Evolutionary conservation across 2,888 invertebrate species (phyloP).

Genomic region (Isotomurus palustris): DNA sequence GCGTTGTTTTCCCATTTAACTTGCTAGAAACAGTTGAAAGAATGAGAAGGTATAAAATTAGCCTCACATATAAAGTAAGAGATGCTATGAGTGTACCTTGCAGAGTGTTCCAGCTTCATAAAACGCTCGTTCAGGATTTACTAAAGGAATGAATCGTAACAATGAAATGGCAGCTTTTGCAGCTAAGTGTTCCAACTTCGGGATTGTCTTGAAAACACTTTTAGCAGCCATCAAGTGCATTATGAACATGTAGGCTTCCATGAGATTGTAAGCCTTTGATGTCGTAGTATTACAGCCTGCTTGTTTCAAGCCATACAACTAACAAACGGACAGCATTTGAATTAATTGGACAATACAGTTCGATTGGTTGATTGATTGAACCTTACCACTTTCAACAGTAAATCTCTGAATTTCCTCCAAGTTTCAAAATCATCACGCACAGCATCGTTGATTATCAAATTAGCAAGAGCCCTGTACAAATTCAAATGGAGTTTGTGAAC

Average conservation of each 20-base stretch:
- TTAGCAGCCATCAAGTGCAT: constrained; percentile 69
- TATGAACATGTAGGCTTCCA: constrained; percentile 60
- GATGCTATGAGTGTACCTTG: constrained; percentile 40
- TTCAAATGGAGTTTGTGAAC: constrained; percentile 72
- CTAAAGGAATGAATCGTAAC: constrained; percentile 79
- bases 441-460: constrained; percentile 35
- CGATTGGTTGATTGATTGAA: no score
- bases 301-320: no score
- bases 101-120: constrained; percentile 60
- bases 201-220: constrained; percentile 63
- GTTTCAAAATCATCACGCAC: constrained; percentile 57
- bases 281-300: no score
- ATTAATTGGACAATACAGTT: no score
- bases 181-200: constrained; percentile 68
- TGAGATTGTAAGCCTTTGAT: constrained; percentile 50
- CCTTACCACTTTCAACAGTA: constrained; percentile 60
- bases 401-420: constrained; percentile 66
- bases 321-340: no score
- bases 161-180: constrained; percentile 76
- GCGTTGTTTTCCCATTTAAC: constrained; percentile 80
- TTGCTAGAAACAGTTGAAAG: no score
- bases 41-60: no score
- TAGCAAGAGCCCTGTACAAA: constrained; percentile 68
- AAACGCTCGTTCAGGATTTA: constrained; percentile 89
- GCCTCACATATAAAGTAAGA: no score